A percentile compares a stretch with the other conserved stretches of the same genome.
phyloP scores from a whole-genome alignment of 1,140 invertebrate species.

The Dinothrombium tinctorium region DNA sequence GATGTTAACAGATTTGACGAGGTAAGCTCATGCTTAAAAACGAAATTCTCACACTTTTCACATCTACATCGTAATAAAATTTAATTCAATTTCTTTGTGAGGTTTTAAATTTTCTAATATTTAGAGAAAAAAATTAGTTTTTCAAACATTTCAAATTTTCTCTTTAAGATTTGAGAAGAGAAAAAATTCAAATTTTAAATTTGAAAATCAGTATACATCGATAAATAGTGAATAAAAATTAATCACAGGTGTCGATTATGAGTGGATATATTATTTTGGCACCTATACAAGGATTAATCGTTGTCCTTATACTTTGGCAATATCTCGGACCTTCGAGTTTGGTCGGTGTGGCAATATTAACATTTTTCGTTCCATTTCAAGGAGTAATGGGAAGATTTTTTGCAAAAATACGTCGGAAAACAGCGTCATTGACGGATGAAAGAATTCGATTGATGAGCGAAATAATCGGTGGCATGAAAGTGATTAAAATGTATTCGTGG shows the following conservation, averaged over 20 bases:
- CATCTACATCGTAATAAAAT: neutral
- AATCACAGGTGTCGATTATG: slow-evolving; percentile 18
- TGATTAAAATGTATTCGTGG: slow-evolving; percentile 27
- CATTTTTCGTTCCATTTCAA: slow-evolving; percentile 13
- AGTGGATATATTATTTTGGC: slow-evolving; percentile 10
- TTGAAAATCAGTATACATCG: neutral
- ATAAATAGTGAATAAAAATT: slow-evolving; percentile 17
- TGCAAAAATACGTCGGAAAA: slow-evolving; percentile 26
- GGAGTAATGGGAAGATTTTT: slow-evolving; percentile 10
- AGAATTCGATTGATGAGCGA: slow-evolving; percentile 21
- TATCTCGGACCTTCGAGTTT: slow-evolving; percentile 21
- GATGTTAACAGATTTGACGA: slow-evolving; percentile 26
- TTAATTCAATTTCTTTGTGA: neutral
- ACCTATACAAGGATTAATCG: slow-evolving; percentile 11
- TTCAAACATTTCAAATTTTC: neutral
- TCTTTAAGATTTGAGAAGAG: too few relatives aligned
- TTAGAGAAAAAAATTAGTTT: too few relatives aligned
- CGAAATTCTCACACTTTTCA: too few relatives aligned
- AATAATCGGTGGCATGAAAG: slow-evolving; percentile 21
- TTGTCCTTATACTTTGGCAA: slow-evolving; percentile 11
- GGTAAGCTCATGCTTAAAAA: neutral
- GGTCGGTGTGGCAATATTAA: slow-evolving; percentile 7
- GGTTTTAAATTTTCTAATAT: too few relatives aligned
- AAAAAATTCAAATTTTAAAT: neutral
- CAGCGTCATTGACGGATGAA: slow-evolving; percentile 35